A percentile compares a stretch with the other conserved stretches of the same genome.
These are phyloP conservation scores for Eudasyphora cyanicolor DNA, from an alignment of 2,888 invertebrate genomes.

Conservation along the genomic window DNA sequence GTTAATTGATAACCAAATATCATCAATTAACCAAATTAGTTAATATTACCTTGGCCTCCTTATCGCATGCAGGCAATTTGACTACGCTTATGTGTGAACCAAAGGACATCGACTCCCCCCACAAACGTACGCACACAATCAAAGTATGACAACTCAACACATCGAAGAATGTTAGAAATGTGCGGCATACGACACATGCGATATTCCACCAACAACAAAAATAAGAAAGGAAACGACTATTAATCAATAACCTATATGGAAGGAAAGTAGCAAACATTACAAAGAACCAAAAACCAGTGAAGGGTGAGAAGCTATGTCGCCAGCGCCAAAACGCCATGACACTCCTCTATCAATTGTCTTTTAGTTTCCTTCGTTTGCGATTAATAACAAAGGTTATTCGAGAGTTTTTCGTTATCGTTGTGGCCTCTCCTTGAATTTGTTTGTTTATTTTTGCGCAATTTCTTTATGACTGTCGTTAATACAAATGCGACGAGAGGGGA, in stretches of 20 bases:
- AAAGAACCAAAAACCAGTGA: conserved; percentile 18
- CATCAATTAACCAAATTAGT: background rate
- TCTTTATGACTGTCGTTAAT: conserved; percentile 2
- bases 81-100: background rate
- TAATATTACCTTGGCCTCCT: background rate
- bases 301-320: conserved; percentile 15
- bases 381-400: background rate
- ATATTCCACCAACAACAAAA: background rate
- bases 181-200: conserved; percentile 27
- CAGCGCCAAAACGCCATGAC: background rate
- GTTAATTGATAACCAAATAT: conserved; percentile 1
- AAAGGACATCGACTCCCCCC: no score
- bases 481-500: background rate
- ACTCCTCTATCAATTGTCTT: background rate
- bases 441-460: conserved; percentile 20
- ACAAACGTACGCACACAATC: background rate
- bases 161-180: background rate
- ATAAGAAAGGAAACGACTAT: conserved; percentile 35
- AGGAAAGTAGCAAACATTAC: background rate
- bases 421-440: background rate
- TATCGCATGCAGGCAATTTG: background rate
- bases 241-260: conserved; percentile 57
- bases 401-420: conserved; percentile 10
- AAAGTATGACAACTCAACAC: background rate
- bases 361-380: background rate